These are phyloP conservation scores for Tuberolachnus salignus DNA, from an alignment of 2,888 invertebrate species.

Conservation along the genomic window DNA sequence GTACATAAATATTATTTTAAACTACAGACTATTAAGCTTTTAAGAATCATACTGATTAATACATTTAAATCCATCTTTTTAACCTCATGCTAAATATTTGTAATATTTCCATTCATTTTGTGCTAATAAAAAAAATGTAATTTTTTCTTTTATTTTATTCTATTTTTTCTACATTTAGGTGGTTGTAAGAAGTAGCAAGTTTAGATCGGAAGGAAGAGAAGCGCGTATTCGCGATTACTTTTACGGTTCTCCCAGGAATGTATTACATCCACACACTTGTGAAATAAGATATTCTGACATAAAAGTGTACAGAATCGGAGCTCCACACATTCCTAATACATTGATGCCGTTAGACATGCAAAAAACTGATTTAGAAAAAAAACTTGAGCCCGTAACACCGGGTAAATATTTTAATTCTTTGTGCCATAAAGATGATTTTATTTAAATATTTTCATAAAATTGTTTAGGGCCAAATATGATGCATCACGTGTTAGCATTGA, in stretches of 20 bases:
- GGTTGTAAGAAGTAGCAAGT: conserved; percentile 79
- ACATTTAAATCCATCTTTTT: too few relatives aligned
- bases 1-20: too few relatives aligned
- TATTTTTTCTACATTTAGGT: conserved; percentile 67
- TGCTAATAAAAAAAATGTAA: background rate
- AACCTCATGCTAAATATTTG: too few relatives aligned
- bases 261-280: conserved; percentile 91
- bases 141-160: background rate
- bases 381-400: conserved; percentile 81
- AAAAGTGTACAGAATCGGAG: conserved; percentile 92
- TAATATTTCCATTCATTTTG: too few relatives aligned
- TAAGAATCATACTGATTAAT: too few relatives aligned
- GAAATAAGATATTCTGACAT: conserved; percentile 90
- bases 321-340: conserved; percentile 89
- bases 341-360: conserved; percentile 98
- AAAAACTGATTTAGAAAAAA: conserved; percentile 85
- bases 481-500: conserved; percentile 88
- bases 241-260: conserved; percentile 78
- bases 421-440: background rate
- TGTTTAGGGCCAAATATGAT: conserved; percentile 69
- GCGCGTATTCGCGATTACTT: conserved; percentile 89
- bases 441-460: conserved; percentile 1
- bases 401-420: conserved; percentile 62
- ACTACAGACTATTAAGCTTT: too few relatives aligned
- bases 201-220: conserved; percentile 78